Conservation (phyloP, 2,797 vertebrate species). For the Sus cebifrons region DNA sequence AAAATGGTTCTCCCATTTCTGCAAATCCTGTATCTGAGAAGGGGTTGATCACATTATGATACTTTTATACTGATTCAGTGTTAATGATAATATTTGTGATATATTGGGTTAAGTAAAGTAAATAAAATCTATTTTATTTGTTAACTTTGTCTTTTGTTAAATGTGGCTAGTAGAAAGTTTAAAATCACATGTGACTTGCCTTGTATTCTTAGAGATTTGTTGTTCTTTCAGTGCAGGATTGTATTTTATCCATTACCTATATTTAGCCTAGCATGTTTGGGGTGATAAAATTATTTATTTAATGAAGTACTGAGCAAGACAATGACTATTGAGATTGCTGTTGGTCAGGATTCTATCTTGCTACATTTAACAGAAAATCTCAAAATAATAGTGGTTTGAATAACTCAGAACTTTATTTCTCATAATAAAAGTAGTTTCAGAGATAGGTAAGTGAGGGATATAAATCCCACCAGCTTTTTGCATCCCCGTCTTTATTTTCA, state of each 20-base stretch:
- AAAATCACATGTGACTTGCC: not conserved
- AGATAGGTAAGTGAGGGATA: not conserved
- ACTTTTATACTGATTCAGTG: constrained; percentile 20
- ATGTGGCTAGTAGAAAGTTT: not conserved
- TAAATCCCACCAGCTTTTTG: not conserved
- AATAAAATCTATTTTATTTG: not conserved
- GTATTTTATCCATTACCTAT: not conserved
- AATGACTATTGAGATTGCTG: not conserved
- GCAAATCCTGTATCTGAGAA: not conserved
- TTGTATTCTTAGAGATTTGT: not conserved
- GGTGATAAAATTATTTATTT: not conserved
- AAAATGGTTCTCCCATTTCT: not conserved
- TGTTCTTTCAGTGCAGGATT: not conserved
- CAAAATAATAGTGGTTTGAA: not conserved
- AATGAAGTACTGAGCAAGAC: not conserved
- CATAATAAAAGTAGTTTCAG: not conserved
- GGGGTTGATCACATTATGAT: not conserved
- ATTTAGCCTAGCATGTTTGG: not conserved
- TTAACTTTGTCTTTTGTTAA: not conserved
- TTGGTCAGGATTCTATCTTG: not conserved
- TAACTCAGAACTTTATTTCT: constrained; percentile 55
- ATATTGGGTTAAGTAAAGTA: not conserved
- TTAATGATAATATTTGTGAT: not conserved
- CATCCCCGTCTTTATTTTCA: not conserved
- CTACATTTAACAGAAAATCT: not conserved